Evolutionary conservation across 2,113 vertebrate genomes (phyloP).

Genomic region (Poeciliopsis occidentalis): DNA sequence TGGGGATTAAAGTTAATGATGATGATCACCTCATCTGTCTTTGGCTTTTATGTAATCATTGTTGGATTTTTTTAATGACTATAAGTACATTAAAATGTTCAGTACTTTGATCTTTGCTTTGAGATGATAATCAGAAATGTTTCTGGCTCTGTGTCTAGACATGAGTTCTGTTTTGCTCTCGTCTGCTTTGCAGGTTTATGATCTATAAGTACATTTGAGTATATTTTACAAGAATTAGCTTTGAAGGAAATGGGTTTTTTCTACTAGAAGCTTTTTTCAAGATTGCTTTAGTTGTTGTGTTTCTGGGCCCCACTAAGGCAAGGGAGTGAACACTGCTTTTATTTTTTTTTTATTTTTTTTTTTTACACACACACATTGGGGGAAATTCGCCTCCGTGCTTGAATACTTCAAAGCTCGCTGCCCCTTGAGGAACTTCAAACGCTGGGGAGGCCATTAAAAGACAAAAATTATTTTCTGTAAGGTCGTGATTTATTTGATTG

Average conservation of each 20-base stretch:
- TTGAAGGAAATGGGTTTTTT: conserved; percentile 4
- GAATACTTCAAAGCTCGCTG: conserved; percentile 73
- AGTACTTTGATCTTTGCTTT: neutral
- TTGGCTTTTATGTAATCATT: neutral
- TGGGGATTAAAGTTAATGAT: neutral
- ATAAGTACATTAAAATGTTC: too few species aligned
- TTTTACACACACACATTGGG: conserved; percentile 13
- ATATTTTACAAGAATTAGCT: conserved; percentile 1
- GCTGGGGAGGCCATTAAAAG: conserved; percentile 74
- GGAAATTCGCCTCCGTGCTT: conserved; percentile 37
- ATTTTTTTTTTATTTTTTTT: neutral
- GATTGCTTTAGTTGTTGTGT: conserved; percentile 55
- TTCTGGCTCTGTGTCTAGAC: neutral
- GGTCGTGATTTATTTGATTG: conserved; percentile 82
- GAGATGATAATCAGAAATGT: neutral
- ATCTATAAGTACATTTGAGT: neutral
- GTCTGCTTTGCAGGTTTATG: neutral
- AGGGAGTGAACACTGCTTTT: conserved; percentile 30
- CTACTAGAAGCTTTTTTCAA: neutral
- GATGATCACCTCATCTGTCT: neutral
- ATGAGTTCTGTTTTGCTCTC: neutral
- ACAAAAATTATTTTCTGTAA: conserved; percentile 80
- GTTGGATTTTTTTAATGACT: neutral
- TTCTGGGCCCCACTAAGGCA: conserved; percentile 45
- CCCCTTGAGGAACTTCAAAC: conserved; percentile 77